Evolutionary conservation across 2,113 vertebrate genomes (phyloP), one percentile per base, ranked within the genome.

Genomic region (Scatophagus argus): DNA sequence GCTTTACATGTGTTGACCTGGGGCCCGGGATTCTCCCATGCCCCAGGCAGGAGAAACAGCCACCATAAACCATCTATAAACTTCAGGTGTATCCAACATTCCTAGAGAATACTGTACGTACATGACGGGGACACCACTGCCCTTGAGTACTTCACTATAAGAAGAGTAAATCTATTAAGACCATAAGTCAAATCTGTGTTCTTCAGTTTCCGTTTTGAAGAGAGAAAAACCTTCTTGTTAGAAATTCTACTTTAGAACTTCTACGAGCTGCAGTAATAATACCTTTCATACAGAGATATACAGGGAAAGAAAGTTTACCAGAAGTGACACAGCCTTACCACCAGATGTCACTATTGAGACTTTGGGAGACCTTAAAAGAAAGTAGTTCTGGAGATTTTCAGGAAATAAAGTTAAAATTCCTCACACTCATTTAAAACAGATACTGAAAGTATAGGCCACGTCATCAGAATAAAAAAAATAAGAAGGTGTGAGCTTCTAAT

Each of bases 1-100:
- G 25, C 41, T 78, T 69, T 69, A 31, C 78, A 70, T 46, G 65
- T 75, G 83, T 77, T 65, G 39, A 77, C 70, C 29, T 21, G 25
- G 36, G n/a, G 59, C 7, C 31, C 54, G 3, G 67, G 81, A 49
- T 55, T 63, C 78, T 73, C 56, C 68, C 65, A 49, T 8, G 74
- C 59, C 61, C 17, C 41, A 3, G 65, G 74, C 49, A 6, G 13
- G 17, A 66, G 32, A 60, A 21, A 29, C 56, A 38, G 43, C n/a
- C 44, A 1, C 59, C 21, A 47, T 27, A 41, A 55, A 62, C 5
- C 60, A n/a, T 17, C 61, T 17, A 39, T 39, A 67, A 55, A 64
- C 38, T 17, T n/a, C 3, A 39, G 56, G 63, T 69, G 47, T n/a
- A 0, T 49, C 3, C 36, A 17, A 54, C 27, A 36, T 23, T 49